These are phyloP conservation scores for Macrostomum lignano DNA, from an alignment of 1,140 invertebrate genomes.

Conservation along the genomic window DNA sequence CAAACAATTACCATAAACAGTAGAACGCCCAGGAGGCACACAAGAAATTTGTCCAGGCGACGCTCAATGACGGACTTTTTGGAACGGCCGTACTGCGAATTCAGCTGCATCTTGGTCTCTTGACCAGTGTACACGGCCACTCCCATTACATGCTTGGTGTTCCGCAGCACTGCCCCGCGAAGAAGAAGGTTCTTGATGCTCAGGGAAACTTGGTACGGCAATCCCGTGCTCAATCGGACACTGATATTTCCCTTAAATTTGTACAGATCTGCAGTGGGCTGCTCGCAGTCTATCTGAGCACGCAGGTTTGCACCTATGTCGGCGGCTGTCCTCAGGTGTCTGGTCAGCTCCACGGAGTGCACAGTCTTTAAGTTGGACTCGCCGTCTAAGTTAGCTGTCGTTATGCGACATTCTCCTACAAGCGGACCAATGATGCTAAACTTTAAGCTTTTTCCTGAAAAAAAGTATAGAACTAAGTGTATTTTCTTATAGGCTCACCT, in stretches of 20 bases:
- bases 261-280: background rate
- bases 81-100: too few species aligned
- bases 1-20: too few species aligned
- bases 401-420: too few species aligned
- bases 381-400: slow-evolving; percentile 30
- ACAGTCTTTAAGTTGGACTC: slow-evolving; percentile 30
- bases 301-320: background rate
- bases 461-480: too few species aligned
- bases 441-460: too few species aligned
- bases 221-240: background rate
- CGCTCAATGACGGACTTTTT: too few species aligned
- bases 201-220: slow-evolving; percentile 23
- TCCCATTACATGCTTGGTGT: slow-evolving; percentile 43
- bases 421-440: too few species aligned
- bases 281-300: background rate
- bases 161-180: slow-evolving; percentile 45
- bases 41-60: too few species aligned
- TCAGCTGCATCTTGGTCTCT: slow-evolving; percentile 53
- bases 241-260: background rate
- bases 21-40: too few species aligned
- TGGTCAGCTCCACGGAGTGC: slow-evolving; percentile 40
- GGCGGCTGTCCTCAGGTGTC: slow-evolving; percentile 14
- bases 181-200: slow-evolving; percentile 43
- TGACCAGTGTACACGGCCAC: slow-evolving; percentile 47
- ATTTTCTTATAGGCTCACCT: too few species aligned